Evolutionary conservation across 2,888 invertebrate species (phyloP), one percentile per base, ranked within the genome.

Genomic region (Ophion obscuratus): DNA sequence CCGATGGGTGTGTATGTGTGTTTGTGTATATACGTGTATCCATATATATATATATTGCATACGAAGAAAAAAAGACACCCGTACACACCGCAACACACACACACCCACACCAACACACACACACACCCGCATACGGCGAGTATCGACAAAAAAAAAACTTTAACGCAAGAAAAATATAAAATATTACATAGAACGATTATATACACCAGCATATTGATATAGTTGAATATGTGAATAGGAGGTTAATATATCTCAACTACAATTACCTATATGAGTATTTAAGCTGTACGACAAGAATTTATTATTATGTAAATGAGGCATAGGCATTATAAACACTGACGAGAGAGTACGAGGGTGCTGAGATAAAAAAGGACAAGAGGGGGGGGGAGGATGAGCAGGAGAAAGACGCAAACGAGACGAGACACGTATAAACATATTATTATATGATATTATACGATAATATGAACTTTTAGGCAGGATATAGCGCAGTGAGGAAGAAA

Each of bases 181-280:
- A 89, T 87, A 89, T 89, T 89, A 89, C 85, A 90, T 92, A 92
- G 90, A 91, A 90, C 83, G 88, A 93, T 92, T 91, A 92, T 91
- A 92, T 93, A 93, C 92, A 93, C 92, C 89, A 89, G 90, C 91
- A 90, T 92, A 92, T 92, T 91, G 90, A 91, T 88, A 92, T 92
- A 93, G 92, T 92, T 91, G 90, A 91, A 90, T 91, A 92, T 93
- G 93, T 92, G 91, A 92, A 93, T 93, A 92, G 92, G 91, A 91
- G 87, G 89, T 91, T 91, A 92, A 92, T 76, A 82, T 83, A 85
- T 91, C 88, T 90, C 92, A 53, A 91, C 91, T 89, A 88, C 88
- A 88, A 91, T 91, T 90, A 91, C 90, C 88, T 90, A 90, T 90
- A 91, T 90, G 90, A 92, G 87, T 90, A 91, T 92, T 85, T 91